phyloP scores from a whole-genome alignment of 2,113 vertebrate species.

The Porphyrio hochstetteri region DNA sequence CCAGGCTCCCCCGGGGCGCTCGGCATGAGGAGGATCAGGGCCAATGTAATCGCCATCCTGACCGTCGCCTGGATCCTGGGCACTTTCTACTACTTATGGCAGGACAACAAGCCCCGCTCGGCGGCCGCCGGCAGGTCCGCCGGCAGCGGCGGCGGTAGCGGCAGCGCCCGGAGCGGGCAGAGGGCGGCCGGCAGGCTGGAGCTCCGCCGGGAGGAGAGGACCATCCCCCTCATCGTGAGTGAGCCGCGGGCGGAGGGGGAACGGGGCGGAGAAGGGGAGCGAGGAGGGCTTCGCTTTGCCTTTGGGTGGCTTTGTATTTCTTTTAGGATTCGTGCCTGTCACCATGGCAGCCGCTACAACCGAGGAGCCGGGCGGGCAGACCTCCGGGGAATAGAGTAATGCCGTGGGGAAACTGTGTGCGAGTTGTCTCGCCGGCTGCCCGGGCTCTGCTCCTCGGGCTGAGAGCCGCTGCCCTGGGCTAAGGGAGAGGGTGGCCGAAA shows the following conservation, averaged over 20 bases:
- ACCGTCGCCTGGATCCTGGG: slow-evolving; percentile 98
- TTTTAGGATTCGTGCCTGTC: slow-evolving; percentile 64
- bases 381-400: not conserved
- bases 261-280: slow-evolving; percentile 10
- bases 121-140: slow-evolving; percentile 78
- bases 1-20: slow-evolving; percentile 64
- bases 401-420: not conserved
- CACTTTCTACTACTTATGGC: slow-evolving; percentile 99
- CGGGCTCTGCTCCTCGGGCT: not conserved
- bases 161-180: slow-evolving; percentile 69
- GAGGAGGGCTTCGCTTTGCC: not conserved
- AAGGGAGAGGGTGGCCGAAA: not conserved
- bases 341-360: slow-evolving; percentile 75
- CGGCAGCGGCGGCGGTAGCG: slow-evolving; percentile 35
- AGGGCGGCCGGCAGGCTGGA: slow-evolving; percentile 80
- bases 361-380: not conserved
- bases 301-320: slow-evolving; percentile 47
- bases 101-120: slow-evolving; percentile 91
- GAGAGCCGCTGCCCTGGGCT: not conserved
- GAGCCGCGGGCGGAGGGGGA: not conserved
- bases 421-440: not conserved
- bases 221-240: slow-evolving; percentile 91
- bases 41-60: slow-evolving; percentile 97
- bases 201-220: slow-evolving; percentile 88
- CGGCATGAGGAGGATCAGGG: slow-evolving; percentile 97